Conservation (phyloP, 2,113 vertebrate species). For the Crotalus helleri region DNA sequence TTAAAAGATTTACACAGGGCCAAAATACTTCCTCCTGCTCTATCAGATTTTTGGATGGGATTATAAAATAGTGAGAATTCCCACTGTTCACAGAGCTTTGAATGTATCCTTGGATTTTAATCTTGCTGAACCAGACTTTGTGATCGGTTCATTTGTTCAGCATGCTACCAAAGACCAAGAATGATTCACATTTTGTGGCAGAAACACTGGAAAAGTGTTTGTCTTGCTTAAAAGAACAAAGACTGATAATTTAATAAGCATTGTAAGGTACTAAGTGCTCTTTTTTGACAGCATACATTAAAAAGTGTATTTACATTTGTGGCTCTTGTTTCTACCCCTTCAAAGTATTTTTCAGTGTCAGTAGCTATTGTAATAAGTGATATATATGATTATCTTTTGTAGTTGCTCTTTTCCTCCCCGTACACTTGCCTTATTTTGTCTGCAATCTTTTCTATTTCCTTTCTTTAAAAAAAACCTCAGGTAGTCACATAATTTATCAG, state of each 20-base stretch:
- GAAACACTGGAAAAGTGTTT: not conserved
- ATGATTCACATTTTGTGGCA: not conserved
- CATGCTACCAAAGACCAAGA: not conserved
- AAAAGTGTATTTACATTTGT: not conserved
- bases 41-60: not conserved
- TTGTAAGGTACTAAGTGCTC: not conserved
- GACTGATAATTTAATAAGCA: conserved; percentile 23
- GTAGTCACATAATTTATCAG: conserved; percentile 19
- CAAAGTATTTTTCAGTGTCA: conserved; percentile 18
- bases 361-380: conserved; percentile 16
- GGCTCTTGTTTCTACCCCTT: conserved; percentile 21
- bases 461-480: conserved; percentile 7
- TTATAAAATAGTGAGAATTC: not conserved
- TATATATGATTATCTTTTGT: conserved; percentile 15
- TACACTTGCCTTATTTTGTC: not conserved
- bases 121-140: not conserved
- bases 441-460: conserved; percentile 28
- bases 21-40: not conserved
- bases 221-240: not conserved
- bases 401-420: conserved; percentile 12
- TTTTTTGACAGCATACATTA: not conserved
- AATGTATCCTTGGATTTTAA: not conserved
- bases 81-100: no score
- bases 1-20: no score
- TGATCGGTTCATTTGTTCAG: not conserved